Evolutionary conservation across 30 jellyfish, hydroid and myxozoan genomes (phyloP), one percentile per base, ranked within the genome.

Genomic region (Mastigias papua): DNA sequence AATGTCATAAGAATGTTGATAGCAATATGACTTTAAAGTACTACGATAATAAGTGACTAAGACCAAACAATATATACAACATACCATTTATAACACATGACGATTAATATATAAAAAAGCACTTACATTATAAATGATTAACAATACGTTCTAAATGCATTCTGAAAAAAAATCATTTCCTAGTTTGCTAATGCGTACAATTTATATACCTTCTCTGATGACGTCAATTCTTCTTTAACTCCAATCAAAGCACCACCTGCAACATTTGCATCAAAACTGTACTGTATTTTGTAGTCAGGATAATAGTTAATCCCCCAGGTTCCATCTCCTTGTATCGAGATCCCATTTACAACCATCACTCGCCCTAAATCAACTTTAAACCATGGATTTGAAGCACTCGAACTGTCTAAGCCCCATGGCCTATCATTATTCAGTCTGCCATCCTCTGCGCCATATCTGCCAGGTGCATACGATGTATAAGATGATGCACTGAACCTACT

Each of bases 281-380:
- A 88, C 46, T 88, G 80, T 34, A 88, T 20, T 61, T 73, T 70
- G 91, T 48, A 88, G 27, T 78, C 89, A 1, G 88, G 77, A 71
- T 66, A 70, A 73, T 49, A 88, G 33, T 88, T 88, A 19, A 34
- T 9, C 23, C 81, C 97, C 0, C 31, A 78, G 15, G 88, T 70
- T n/a, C 91, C 69, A 49, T 88, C 97, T 11, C 97, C 97, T 51
- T 89, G 97, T 10, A 74, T 80, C 25, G 97, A 71, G 22, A 89
- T 64, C 19, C 86, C 97, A 29, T 69, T 89, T n/a, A 89, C 93
- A 9, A 74, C 51, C 93, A 89, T 69, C 0, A 63, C 81, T 15
- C 88, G 76, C 19, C 97, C 97, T 6, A 89, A 58, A 72, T 88
- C 97, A 30, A 88, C 84, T 28, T 87, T 76, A 34, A 87, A 78